Base-by-base conservation (phyloP, 2,113 vertebrate species). In the zebrafish (Danio rerio) region DNA sequence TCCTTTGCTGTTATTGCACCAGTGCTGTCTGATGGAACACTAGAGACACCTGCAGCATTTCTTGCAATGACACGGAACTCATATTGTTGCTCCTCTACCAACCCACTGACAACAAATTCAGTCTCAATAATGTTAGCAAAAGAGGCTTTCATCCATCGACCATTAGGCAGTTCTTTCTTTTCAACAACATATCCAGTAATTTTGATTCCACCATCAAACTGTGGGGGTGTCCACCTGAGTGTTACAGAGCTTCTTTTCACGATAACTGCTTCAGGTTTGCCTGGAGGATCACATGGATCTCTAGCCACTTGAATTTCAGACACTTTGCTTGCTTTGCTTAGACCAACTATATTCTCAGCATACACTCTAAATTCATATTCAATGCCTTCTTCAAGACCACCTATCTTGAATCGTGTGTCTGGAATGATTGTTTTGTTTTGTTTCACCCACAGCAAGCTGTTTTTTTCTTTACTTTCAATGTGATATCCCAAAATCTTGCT, bases 141-240 rank as follows among this genome's bases (percentile, higher is more conserved):
- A 90, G 97, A 99, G 81, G 98, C 97, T 89, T 99, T 99, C 98
- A 99, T 99, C 98, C 98, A 99, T 21, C 98, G 97, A 7, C 98
- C 97, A 2, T 94, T 95, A 16, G 93, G 89, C 69, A 94, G 86
- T 82, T 99, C 94, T 84, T 96, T 98, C 92, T 97, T 99, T 90
- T 99, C 98, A 90, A 99, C 95, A 75, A 97, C 75, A 74, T 99
- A 99, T 43, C 98, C 97, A 61, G 95, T 99, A 86, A 99, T 96
- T 88, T 97, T 97, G 87, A 96, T 97, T 83, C 98, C 98, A 47
- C 94, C 97, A 86, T 99, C 96, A 81, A 96, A 98, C 65, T 93
- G 92, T 56, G 98, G 98, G 88, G 97, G 97, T 84, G 95, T 96
- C 98, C 98, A 99, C 83, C 95, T 95, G 74, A 99, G 94, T 52